These are phyloP conservation scores for Caenorhabditis sp. DNA, from an alignment of 2,888 invertebrate genomes.

Conservation along the genomic window DNA sequence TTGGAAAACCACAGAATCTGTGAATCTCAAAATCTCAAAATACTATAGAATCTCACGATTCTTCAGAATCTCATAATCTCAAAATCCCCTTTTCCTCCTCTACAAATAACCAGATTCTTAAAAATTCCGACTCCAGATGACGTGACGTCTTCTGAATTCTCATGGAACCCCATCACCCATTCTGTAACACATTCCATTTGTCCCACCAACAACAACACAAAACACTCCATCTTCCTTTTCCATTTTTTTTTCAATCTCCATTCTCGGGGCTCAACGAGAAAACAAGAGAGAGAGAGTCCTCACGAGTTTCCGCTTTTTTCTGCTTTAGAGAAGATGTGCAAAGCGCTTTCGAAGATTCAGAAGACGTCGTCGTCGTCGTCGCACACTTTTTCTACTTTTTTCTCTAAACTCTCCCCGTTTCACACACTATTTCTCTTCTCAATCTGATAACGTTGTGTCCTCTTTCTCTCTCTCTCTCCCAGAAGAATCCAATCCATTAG, in stretches of 20 bases:
- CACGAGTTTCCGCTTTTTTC: slow-evolving; percentile 12
- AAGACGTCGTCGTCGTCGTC: too few relatives aligned
- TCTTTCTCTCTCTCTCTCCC: neutral
- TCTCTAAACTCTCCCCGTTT: slow-evolving; percentile 9
- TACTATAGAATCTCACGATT: too few relatives aligned
- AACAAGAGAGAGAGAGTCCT: neutral
- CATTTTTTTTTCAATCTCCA: neutral
- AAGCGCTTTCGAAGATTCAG: neutral
- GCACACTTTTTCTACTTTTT: neutral
- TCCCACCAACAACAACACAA: neutral
- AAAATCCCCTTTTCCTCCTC: neutral
- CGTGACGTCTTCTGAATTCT: neutral
- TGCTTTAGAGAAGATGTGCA: neutral
- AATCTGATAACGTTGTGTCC: slow-evolving; percentile 14
- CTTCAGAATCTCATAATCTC: too few relatives aligned
- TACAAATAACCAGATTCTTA: neutral
- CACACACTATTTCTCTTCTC: slow-evolving; percentile 5
- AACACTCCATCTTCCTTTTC: neutral
- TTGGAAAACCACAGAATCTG: too few relatives aligned
- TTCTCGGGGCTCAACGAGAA: neutral
- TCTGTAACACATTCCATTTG: neutral
- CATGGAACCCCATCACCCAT: neutral
- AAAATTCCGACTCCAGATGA: neutral
- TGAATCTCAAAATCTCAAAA: too few relatives aligned
- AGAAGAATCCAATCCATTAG: slow-evolving; percentile 58